Evolutionary conservation across 53 echinoderm and acorn worm genomes (phyloP).

Genomic region (Antedon mediterranea): DNA sequence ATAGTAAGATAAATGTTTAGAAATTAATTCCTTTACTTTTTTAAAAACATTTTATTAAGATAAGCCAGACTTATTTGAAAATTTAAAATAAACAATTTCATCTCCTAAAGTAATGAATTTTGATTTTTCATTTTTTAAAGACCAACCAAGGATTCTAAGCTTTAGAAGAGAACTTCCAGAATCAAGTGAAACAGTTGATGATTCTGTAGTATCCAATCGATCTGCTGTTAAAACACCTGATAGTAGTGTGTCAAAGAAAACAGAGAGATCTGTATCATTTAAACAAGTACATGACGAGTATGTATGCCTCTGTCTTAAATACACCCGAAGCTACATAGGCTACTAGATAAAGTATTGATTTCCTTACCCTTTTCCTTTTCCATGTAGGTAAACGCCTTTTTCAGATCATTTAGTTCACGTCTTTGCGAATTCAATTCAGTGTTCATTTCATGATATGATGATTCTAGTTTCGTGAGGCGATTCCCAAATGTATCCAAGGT

Average conservation of each 20-base stretch:
- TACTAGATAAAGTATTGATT: background rate
- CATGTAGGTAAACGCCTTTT: background rate
- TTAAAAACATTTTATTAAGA: background rate
- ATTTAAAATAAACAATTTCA: no score
- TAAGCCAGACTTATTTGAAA: no score
- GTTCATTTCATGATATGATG: no score
- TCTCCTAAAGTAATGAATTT: no score
- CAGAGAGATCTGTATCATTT: slow-evolving; percentile 79
- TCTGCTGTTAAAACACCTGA: slow-evolving; percentile 23
- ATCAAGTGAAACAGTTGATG: slow-evolving; percentile 10
- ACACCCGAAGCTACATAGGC: background rate
- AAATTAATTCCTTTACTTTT: background rate
- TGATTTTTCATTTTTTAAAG: slow-evolving; percentile 15
- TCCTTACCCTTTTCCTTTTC: background rate
- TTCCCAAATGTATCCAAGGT: background rate
- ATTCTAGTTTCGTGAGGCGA: background rate
- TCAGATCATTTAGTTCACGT: background rate
- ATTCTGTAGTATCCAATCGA: background rate
- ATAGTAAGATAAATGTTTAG: background rate
- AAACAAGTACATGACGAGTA: slow-evolving; percentile 37
- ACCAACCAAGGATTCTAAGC: slow-evolving; percentile 33
- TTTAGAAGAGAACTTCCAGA: slow-evolving; percentile 31
- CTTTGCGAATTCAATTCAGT: background rate
- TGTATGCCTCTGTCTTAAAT: background rate
- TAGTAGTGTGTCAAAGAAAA: slow-evolving; percentile 19